Evolutionary conservation across 2,888 invertebrate species (phyloP).

Genomic region (Mythimna vitellina): DNA sequence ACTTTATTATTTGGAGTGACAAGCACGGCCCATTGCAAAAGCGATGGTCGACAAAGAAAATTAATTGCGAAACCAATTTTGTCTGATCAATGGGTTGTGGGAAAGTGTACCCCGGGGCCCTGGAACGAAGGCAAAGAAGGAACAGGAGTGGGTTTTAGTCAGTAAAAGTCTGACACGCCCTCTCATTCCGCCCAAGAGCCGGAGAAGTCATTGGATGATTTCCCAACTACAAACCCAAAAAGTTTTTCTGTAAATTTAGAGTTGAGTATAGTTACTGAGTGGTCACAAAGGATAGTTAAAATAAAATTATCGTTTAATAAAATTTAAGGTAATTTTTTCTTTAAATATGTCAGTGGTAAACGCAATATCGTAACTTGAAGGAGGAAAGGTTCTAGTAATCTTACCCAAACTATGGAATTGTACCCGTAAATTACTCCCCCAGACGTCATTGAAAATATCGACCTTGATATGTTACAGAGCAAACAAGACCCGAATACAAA

Average conservation of each 20-base stretch:
- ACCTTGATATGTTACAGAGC: constrained; percentile 13
- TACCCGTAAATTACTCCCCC: background rate
- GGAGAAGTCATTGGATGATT: no score
- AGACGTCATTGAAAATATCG: background rate
- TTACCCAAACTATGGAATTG: background rate
- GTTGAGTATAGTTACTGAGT: background rate
- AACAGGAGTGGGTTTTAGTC: no score
- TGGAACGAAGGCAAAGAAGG: no score
- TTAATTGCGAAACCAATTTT: background rate
- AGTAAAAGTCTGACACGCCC: no score
- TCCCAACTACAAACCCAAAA: no score
- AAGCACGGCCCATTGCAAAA: constrained; percentile 9
- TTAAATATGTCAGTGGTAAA: no score
- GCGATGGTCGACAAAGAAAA: background rate
- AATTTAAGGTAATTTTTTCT: no score
- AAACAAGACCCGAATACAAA: constrained; percentile 39
- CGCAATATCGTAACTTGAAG: no score
- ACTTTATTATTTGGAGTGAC: constrained; percentile 48
- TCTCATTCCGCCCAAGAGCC: no score
- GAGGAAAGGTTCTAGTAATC: background rate
- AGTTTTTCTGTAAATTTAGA: background rate
- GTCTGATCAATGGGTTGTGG: no score
- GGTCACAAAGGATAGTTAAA: background rate
- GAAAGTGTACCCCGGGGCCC: no score
- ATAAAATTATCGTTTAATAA: no score